A percentile compares a stretch with the other conserved stretches of the same genome.
Evolutionary conservation across 2,113 vertebrate genomes (phyloP).

Genomic region (Rissa tridactyla): DNA sequence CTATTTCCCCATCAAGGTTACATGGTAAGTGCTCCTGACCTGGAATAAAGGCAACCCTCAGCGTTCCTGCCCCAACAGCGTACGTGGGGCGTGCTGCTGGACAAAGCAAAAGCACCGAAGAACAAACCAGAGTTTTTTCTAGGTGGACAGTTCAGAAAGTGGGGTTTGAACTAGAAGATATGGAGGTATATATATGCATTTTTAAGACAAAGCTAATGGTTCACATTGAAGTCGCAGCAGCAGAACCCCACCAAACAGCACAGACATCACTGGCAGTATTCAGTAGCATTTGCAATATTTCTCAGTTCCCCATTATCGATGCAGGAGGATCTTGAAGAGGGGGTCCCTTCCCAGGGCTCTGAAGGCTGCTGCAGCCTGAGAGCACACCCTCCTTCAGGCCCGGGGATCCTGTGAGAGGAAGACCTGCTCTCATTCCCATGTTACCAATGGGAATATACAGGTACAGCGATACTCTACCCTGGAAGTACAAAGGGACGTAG

Average conservation of each 20-base stretch:
- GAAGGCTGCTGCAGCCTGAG: neutral
- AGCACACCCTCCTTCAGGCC: neutral
- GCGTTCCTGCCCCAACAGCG: neutral
- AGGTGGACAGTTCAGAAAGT: neutral
- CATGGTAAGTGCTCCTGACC: neutral
- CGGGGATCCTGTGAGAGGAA: neutral
- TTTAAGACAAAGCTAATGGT: neutral
- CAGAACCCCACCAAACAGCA: neutral
- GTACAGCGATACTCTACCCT: neutral
- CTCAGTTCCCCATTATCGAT: neutral
- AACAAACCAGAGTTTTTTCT: neutral
- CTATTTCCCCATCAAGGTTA: neutral
- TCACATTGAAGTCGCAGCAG: neutral
- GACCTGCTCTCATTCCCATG: neutral
- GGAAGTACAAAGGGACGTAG: neutral
- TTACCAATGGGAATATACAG: neutral
- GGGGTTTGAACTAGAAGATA: neutral
- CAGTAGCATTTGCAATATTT: neutral
- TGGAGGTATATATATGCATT: rapidly evolving
- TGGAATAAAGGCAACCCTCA: neutral
- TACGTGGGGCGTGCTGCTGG: neutral
- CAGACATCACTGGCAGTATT: neutral
- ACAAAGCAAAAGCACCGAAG: rapidly evolving
- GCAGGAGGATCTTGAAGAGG: neutral
- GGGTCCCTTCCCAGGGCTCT: neutral